These are phyloP conservation scores for Parapristionchus giblindavisi DNA, from an alignment of 2,888 invertebrate genomes.

Conservation along the genomic window DNA sequence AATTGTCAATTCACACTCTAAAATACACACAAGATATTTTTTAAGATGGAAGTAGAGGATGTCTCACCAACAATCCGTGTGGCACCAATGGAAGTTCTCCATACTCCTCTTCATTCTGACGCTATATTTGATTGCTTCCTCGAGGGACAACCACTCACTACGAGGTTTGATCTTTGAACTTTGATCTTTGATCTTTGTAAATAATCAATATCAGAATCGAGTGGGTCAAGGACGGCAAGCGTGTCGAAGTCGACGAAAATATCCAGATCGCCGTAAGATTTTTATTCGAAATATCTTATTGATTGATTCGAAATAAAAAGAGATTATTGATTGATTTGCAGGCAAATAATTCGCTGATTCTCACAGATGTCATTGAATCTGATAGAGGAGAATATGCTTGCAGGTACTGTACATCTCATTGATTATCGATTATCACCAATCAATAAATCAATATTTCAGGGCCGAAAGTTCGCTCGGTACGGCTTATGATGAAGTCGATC, in stretches of 20 bases:
- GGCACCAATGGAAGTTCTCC: constrained; percentile 36
- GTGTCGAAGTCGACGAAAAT: constrained; percentile 46
- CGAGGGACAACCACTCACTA: constrained; percentile 51
- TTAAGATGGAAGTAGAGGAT: constrained; percentile 45
- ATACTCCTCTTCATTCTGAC: constrained; percentile 41
- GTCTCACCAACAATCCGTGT: constrained; percentile 45
- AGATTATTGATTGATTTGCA: not conserved
- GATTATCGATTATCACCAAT: not conserved
- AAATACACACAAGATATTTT: not conserved
- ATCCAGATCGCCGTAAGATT: constrained; percentile 44
- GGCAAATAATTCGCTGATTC: constrained; percentile 47
- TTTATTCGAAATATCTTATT: not conserved
- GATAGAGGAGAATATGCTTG: constrained; percentile 51
- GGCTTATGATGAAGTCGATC: constrained; percentile 48
- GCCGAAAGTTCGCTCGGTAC: constrained; percentile 49
- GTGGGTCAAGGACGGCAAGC: constrained; percentile 54
- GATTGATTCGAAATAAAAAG: not conserved
- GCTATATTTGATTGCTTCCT: constrained; percentile 48
- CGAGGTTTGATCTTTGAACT: constrained; percentile 40
- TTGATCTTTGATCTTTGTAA: too few relatives aligned
- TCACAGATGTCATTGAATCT: constrained; percentile 40
- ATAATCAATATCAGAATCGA: constrained; percentile 41
- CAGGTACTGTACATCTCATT: constrained; percentile 8
- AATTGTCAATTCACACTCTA: not conserved
- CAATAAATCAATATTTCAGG: constrained; percentile 14